These are phyloP conservation scores for Masnerella sp. DNA, from an alignment of 2,888 invertebrate species.

Conservation along the genomic window DNA sequence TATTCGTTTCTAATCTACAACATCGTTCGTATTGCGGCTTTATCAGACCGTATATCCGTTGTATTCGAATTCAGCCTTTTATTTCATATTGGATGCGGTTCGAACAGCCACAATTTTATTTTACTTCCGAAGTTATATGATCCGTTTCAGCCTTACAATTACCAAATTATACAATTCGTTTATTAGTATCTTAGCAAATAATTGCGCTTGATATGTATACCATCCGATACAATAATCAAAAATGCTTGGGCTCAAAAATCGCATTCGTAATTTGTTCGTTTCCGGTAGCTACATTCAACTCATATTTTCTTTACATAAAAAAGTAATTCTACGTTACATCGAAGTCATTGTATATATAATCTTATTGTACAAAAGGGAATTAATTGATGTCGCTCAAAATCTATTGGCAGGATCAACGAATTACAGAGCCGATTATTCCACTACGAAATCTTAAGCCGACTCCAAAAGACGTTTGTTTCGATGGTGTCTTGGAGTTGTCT, in stretches of 20 bases:
- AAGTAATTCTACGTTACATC: constrained; percentile 22
- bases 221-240: constrained; percentile 67
- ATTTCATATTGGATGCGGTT: constrained; percentile 5
- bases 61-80: constrained; percentile 16
- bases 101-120: constrained; percentile 9
- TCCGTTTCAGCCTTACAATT: constrained; percentile 11
- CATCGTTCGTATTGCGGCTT: constrained; percentile 28
- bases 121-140: constrained; percentile 19
- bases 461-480: background rate
- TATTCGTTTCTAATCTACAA: constrained; percentile 61
- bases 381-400: constrained; percentile 3
- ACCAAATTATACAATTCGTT: constrained; percentile 32
- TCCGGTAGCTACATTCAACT: constrained; percentile 7
- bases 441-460: background rate
- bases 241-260: constrained; percentile 55
- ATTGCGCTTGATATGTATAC: constrained; percentile 64
- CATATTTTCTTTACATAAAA: background rate
- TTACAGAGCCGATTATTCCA: constrained; percentile 48
- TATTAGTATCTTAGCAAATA: constrained; percentile 34
- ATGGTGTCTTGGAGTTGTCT: background rate
- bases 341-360: constrained; percentile 13
- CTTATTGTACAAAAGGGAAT: constrained; percentile 17
- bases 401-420: constrained; percentile 36
- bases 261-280: background rate
- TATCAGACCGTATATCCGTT: background rate